A percentile compares a stretch with the other conserved stretches of the same genome.
These are phyloP conservation scores for Psammodynastes pulverulentus DNA, from an alignment of 2,113 vertebrate species.

Conservation along the genomic window DNA sequence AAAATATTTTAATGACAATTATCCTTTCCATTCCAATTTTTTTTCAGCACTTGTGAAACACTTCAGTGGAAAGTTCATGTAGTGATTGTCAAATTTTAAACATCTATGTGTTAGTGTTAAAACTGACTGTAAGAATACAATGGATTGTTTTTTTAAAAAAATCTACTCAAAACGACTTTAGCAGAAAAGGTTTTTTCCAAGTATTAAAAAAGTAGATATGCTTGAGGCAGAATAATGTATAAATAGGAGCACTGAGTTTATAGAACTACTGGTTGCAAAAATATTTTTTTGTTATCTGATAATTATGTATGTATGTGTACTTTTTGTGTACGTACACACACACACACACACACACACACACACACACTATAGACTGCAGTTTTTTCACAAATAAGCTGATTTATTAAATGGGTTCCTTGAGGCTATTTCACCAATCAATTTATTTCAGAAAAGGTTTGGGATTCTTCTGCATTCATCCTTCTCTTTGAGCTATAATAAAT, in stretches of 20 bases:
- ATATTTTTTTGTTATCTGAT: rapidly evolving
- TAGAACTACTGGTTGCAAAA: background rate
- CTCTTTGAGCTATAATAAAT: background rate
- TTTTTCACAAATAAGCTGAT: background rate
- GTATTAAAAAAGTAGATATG: background rate
- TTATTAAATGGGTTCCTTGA: background rate
- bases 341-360: background rate
- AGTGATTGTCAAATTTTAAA: background rate
- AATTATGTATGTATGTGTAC: background rate
- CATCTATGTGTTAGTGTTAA: background rate
- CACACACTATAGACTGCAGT: background rate
- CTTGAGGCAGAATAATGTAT: background rate
- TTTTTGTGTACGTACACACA: no score
- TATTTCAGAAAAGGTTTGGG: background rate
- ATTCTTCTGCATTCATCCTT: background rate
- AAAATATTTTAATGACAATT: background rate
- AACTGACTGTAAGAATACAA: background rate
- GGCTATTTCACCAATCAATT: conserved; percentile 2
- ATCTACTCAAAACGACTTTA: background rate
- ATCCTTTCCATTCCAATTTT: background rate
- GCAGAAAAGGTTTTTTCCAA: background rate
- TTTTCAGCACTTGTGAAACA: rapidly evolving
- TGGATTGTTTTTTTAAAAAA: background rate
- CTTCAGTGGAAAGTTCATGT: background rate
- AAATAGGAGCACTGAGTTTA: background rate